A percentile compares a stretch with the other conserved stretches of the same genome.
Conservation (phyloP, 1,140 invertebrate genomes). For the Pararge aegeria region DNA sequence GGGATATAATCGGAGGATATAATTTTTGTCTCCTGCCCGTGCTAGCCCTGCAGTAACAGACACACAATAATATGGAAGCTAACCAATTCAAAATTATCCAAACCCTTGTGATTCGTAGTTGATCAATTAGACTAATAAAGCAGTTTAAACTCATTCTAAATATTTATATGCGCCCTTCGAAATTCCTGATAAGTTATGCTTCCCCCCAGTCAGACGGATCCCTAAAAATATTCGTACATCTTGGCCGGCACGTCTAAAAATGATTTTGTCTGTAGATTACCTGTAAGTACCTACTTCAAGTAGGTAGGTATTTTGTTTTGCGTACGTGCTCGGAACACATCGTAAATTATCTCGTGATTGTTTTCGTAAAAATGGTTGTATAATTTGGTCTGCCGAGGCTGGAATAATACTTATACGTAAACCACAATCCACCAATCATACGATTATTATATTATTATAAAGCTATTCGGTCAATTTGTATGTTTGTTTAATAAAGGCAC, state of each 20-base stretch:
- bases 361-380: conserved; percentile 19
- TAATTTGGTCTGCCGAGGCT: conserved; percentile 21
- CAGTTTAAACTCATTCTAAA: no score
- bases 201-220: no score
- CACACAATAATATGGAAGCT: no score
- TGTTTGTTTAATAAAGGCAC: neutral
- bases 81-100: no score
- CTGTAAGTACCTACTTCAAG: conserved; percentile 8
- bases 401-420: conserved; percentile 13
- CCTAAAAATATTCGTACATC: conserved; percentile 14
- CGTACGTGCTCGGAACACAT: conserved; percentile 26
- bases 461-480: conserved; percentile 5
- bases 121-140: no score
- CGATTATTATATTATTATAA: conserved; percentile 8
- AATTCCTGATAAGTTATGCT: no score
- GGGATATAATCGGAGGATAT: no score
- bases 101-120: no score
- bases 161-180: no score
- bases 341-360: conserved; percentile 25
- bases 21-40: no score
- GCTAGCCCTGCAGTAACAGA: no score
- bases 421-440: conserved; percentile 5
- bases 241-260: conserved; percentile 19
- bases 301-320: conserved; percentile 15
- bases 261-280: conserved; percentile 24